A percentile compares a stretch with the other conserved stretches of the same genome.
Evolutionary conservation across 2,113 vertebrate species (phyloP).

Genomic region (Ornithorhynchus anatinus): DNA sequence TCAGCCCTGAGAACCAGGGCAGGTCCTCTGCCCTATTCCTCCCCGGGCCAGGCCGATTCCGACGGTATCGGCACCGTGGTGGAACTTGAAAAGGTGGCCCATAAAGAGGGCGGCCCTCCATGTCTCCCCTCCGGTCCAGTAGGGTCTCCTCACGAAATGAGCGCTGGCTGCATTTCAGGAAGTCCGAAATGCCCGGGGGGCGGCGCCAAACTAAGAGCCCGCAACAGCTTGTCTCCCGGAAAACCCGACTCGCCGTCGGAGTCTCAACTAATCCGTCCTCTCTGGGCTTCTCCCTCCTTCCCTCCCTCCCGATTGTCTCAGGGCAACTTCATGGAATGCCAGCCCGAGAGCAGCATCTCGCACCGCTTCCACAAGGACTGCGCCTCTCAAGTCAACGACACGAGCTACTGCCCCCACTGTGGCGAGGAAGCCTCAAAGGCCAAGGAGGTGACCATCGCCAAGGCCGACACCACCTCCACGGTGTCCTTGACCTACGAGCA

Average conservation of each 20-base stretch:
- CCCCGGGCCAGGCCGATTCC: too few species aligned
- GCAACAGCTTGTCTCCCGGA: neutral
- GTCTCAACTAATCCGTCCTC: neutral
- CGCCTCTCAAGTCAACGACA: constrained; percentile 85
- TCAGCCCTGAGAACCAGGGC: too few species aligned
- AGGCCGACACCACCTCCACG: constrained; percentile 84
- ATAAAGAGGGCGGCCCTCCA: too few species aligned
- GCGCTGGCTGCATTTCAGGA: too few species aligned
- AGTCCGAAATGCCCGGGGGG: too few species aligned
- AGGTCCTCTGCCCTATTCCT: too few species aligned
- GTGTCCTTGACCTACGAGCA: constrained; percentile 72
- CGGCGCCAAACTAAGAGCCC: neutral
- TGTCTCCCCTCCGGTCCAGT: too few species aligned
- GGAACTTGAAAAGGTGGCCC: too few species aligned
- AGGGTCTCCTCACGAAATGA: too few species aligned
- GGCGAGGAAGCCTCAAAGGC: constrained; percentile 90
- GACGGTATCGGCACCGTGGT: accelerated
- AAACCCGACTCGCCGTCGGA: neutral
- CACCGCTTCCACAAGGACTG: constrained; percentile 94
- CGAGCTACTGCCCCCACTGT: constrained; percentile 93
- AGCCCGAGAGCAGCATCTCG: constrained; percentile 91
- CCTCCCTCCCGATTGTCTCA: constrained; percentile 28
- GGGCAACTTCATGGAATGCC: constrained; percentile 97
- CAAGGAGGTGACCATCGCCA: constrained; percentile 85
- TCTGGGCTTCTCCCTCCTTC: neutral